Conservation (phyloP, 2,797 vertebrate genomes). For the Australoheros facetus region DNA sequence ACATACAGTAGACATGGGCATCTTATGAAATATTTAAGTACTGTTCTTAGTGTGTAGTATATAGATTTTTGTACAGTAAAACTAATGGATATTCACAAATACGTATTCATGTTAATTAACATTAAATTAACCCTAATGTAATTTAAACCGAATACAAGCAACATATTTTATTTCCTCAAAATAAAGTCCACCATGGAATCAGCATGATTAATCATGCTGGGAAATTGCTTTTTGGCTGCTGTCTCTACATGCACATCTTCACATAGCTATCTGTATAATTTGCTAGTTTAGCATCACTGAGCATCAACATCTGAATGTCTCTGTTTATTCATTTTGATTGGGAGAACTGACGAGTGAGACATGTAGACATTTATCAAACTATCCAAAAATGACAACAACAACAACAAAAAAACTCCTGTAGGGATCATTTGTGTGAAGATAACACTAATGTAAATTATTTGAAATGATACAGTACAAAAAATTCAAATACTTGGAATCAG, state of each 20-base stretch:
- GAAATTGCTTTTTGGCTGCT: constrained; percentile 35
- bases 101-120: not conserved
- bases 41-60: not conserved
- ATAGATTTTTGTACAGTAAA: not conserved
- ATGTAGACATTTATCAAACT: constrained; percentile 49
- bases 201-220: constrained; percentile 47
- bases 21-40: constrained; percentile 27
- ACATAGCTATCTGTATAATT: constrained; percentile 26
- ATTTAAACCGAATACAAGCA: not conserved
- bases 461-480: not conserved
- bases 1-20: constrained; percentile 14
- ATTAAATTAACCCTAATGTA: not conserved
- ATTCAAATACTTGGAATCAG: not conserved
- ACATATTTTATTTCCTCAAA: constrained; percentile 10
- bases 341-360: constrained; percentile 6
- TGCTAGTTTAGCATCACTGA: constrained; percentile 11
- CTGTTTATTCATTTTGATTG: constrained; percentile 44
- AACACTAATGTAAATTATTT: constrained; percentile 8
- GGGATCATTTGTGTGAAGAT: constrained; percentile 17
- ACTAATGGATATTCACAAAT: not conserved
- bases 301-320: constrained; percentile 26
- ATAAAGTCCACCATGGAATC: constrained; percentile 29
- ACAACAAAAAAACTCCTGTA: constrained; percentile 7
- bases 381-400: constrained; percentile 26
- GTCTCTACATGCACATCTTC: constrained; percentile 16